Percentiles rank a stretch among this genome's conserved stretches.
Conservation (phyloP, 2,113 vertebrate species). For the Ceyx cyanopectus region DNA sequence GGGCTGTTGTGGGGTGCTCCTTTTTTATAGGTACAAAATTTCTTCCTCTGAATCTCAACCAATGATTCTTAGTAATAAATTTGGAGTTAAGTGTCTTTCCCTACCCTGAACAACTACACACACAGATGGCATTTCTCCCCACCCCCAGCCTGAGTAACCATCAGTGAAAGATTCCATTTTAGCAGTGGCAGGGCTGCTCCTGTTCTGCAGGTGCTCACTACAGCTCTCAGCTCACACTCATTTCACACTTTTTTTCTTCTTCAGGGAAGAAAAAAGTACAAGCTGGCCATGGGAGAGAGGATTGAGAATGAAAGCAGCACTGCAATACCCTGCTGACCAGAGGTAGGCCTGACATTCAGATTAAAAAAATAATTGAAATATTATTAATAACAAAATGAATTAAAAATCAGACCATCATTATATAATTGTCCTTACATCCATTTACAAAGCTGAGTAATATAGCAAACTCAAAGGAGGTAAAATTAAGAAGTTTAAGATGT, state of each 20-base stretch:
- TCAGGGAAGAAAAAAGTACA: background rate
- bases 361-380: too few relatives aligned
- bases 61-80: background rate
- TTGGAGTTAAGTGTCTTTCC: background rate
- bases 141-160: background rate
- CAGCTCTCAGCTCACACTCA: background rate
- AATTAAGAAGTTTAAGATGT: accelerated
- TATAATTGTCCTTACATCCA: background rate
- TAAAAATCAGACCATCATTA: background rate
- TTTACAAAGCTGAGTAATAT: background rate
- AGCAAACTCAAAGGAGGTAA: background rate
- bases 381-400: too few relatives aligned
- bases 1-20: too few relatives aligned
- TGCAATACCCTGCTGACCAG: background rate
- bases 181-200: background rate
- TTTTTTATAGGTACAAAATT: background rate
- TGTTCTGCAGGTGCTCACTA: background rate
- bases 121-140: background rate
- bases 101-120: background rate
- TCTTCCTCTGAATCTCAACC: background rate
- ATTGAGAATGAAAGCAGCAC: background rate
- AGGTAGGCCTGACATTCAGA: background rate
- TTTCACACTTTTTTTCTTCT: background rate
- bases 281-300: background rate
- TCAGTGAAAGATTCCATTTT: background rate